These are phyloP conservation scores for Leptopilina clavipes DNA, from an alignment of 1,140 invertebrate genomes.

Conservation along the genomic window DNA sequence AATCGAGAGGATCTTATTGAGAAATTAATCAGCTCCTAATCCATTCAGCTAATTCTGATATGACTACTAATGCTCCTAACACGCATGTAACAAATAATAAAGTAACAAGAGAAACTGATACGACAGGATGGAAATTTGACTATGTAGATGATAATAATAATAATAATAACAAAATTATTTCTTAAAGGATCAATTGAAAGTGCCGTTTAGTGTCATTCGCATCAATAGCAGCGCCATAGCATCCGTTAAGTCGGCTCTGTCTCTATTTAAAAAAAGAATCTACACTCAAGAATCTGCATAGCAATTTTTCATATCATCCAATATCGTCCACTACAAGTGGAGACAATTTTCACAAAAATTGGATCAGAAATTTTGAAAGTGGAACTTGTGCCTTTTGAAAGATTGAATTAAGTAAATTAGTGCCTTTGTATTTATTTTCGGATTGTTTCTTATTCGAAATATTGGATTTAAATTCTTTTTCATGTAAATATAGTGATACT, in stretches of 20 bases:
- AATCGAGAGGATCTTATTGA: not conserved
- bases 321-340: not conserved
- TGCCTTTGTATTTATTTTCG: not conserved
- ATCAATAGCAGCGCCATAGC: not conserved
- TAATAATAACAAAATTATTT: not conserved
- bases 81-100: slow-evolving; percentile 19
- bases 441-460: not conserved
- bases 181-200: not conserved
- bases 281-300: too few species aligned
- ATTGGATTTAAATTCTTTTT: slow-evolving; percentile 22
- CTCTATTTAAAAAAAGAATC: too few species aligned
- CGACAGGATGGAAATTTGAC: not conserved
- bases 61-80: slow-evolving; percentile 40
- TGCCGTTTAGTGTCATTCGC: not conserved
- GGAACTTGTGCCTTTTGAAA: slow-evolving; percentile 32
- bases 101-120: not conserved
- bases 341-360: not conserved
- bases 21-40: not conserved
- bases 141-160: slow-evolving; percentile 13
- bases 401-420: slow-evolving; percentile 14
- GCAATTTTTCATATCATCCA: too few species aligned
- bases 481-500: slow-evolving; percentile 40
- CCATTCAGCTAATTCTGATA: slow-evolving; percentile 28
- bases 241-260: too few species aligned
- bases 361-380: not conserved